Evolutionary conservation across 2,113 vertebrate species (phyloP).

Genomic region (Tragelaphus imberbis): DNA sequence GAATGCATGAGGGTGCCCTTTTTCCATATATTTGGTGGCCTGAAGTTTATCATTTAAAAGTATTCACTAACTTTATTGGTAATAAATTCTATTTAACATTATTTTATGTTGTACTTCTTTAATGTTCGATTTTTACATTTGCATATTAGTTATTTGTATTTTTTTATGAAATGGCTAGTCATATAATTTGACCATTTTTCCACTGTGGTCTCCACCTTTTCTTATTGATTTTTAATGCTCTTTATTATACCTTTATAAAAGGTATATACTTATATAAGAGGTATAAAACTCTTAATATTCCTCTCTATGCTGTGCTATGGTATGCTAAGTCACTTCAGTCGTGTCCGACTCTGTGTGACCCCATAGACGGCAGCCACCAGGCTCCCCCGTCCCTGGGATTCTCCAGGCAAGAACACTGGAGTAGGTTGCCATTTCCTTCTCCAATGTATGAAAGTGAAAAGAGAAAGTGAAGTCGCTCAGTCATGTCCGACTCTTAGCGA

Average conservation of each 20-base stretch:
- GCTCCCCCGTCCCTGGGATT: no score
- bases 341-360: no score
- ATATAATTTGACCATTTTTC: not conserved
- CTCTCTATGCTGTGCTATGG: not conserved
- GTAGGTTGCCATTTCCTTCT: no score
- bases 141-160: not conserved
- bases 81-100: not conserved
- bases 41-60: not conserved
- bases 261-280: not conserved
- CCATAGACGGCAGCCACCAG: no score
- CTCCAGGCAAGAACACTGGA: no score
- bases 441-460: no score
- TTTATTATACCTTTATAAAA: not conserved
- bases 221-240: not conserved
- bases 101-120: not conserved
- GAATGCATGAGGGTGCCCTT: not conserved
- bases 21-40: not conserved
- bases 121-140: not conserved
- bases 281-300: not conserved
- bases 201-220: not conserved
- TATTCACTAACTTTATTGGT: not conserved
- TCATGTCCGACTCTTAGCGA: no score
- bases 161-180: not conserved
- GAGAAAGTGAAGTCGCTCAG: no score
- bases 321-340: no score